Base-by-base conservation (phyloP, 2,797 vertebrate genomes). In the Pantherophis alleghaniensis region DNA sequence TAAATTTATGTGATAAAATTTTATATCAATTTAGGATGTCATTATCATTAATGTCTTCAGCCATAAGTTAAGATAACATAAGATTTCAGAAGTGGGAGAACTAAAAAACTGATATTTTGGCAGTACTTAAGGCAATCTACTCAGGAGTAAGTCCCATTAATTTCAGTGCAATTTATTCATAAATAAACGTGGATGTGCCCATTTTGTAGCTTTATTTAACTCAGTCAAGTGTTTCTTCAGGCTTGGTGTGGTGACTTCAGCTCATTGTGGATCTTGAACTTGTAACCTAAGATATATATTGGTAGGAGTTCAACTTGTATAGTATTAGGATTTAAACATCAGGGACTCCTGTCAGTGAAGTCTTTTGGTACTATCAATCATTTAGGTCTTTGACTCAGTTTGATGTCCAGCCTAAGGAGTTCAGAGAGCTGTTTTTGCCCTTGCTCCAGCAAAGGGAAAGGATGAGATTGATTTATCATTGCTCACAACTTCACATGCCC, bases 21-120 rank as follows among this genome's bases (percentile, higher is more conserved):
- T 55, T 7, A 90, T 47, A 91, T 94, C 88, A 93, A 57, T 11
- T 74, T 32, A 86, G 2, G 61, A 32, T 83, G 20, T 69, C 69
- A 88, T 91, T 88, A 91, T 42, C 22, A 61, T 79, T 94, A 87
- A 92, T 86, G 86, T 55, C 28, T 94, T 93, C 32, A 51, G 63
- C 92, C 86, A 47, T 2, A 3, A 86, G 1, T 91, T 93, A 9
- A 32, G 87, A 53, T 53, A 53, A 53, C 51, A 53, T 42, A 92
- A 92, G 74, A 88, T 56, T 90, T 55, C 89, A 92, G 93, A 87
- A 86, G 83, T 55, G 53, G 42, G 60, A 88, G 94, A 91, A 93
- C 93, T 92, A 95, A 88, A 94, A 93, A 24, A 16, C 55, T 61
- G 91, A 37, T 94, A 94, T 97, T 96, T 95, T 88, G 14, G 93